Evolutionary conservation across 2,113 vertebrate genomes (phyloP).

Genomic region (Tinamus guttatus): DNA sequence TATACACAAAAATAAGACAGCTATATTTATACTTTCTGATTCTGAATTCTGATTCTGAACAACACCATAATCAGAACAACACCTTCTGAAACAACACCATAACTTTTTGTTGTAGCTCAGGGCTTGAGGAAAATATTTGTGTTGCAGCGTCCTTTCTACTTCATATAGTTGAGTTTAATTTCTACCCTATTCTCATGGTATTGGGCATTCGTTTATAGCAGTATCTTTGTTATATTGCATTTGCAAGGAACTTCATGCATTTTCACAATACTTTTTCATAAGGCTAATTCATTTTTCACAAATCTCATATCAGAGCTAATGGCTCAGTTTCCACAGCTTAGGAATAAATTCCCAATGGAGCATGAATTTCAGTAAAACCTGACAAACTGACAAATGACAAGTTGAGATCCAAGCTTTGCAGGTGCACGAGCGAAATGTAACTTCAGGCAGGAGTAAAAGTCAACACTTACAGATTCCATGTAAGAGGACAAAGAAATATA

Average conservation of each 20-base stretch:
- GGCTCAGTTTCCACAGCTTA: neutral
- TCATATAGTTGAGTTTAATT: neutral
- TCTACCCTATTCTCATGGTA: neutral
- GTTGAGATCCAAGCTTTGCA: neutral
- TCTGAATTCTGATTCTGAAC: no score
- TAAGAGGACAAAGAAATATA: neutral
- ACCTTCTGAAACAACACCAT: neutral
- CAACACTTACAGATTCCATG: neutral
- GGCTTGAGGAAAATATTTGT: neutral
- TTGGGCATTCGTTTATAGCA: neutral
- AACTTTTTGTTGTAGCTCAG: neutral
- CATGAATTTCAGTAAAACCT: neutral
- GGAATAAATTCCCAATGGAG: neutral
- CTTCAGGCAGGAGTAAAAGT: neutral
- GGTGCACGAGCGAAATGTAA: neutral
- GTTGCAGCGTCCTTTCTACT: neutral
- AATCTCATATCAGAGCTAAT: neutral
- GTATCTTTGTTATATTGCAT: neutral
- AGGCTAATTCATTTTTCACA: neutral
- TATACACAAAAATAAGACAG: neutral
- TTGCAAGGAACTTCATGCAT: neutral
- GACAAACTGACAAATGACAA: rapidly evolving
- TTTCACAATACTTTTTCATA: neutral
- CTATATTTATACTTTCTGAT: neutral
- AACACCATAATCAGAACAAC: no score